A percentile compares a stretch with the other conserved stretches of the same genome.
Conservation (phyloP, 2,888 invertebrate species). For the Troides helena region DNA sequence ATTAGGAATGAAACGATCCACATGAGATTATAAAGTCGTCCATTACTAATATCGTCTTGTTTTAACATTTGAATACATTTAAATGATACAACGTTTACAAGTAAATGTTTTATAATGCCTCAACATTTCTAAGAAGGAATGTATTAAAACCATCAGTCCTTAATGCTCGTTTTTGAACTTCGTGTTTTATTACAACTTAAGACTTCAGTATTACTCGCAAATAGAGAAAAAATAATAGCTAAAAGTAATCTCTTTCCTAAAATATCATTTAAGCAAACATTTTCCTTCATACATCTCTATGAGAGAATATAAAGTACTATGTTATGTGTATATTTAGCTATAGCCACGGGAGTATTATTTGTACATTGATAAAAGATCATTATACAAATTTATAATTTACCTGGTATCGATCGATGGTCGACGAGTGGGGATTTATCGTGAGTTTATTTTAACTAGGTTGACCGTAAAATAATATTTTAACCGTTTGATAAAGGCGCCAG, state of each 20-base stretch:
- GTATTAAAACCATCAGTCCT: slow-evolving; percentile 4
- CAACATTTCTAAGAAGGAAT: slow-evolving; percentile 7
- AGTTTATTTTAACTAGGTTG: slow-evolving; percentile 40
- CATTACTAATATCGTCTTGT: slow-evolving; percentile 14
- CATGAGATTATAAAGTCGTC: slow-evolving; percentile 10
- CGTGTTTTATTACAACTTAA: neutral
- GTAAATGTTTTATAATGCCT: slow-evolving; percentile 18
- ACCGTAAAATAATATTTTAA: slow-evolving; percentile 46
- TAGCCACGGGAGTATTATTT: slow-evolving; percentile 47
- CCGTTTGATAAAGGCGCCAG: slow-evolving; percentile 49
- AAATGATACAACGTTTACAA: slow-evolving; percentile 17
- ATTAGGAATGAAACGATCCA: slow-evolving; percentile 13
- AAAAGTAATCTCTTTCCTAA: too few species aligned
- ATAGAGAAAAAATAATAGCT: too few species aligned
- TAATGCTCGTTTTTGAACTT: neutral
- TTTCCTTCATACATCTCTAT: too few species aligned
- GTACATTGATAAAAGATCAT: slow-evolving; percentile 45
- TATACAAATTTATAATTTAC: slow-evolving; percentile 34
- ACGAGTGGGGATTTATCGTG: slow-evolving; percentile 40
- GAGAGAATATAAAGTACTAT: too few species aligned
- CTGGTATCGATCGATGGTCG: slow-evolving; percentile 33
- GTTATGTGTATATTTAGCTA: slow-evolving; percentile 37
- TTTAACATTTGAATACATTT: slow-evolving; percentile 18
- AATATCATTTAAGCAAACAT: too few species aligned
- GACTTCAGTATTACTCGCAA: too few species aligned